Conservation (phyloP, 2,113 vertebrate genomes). For the Nicator chloris region DNA sequence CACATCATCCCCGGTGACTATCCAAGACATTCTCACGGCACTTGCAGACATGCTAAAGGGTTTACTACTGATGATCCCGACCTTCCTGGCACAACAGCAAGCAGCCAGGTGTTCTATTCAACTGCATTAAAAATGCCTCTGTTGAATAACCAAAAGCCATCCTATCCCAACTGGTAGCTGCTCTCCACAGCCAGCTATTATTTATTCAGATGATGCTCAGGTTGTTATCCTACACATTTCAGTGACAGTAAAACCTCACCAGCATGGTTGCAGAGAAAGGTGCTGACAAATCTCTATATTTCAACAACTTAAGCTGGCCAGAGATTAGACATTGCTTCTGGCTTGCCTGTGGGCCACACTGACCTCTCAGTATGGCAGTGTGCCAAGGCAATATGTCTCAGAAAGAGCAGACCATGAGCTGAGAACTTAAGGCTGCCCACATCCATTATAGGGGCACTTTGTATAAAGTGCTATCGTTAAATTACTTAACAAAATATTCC, state of each 20-base stretch:
- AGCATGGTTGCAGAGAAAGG: not conserved
- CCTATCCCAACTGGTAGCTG: not conserved
- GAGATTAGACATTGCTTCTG: not conserved
- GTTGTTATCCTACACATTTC: not conserved
- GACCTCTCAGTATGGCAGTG: not conserved
- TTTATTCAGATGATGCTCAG: rapidly evolving
- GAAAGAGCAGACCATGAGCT: not conserved
- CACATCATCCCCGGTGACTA: not conserved
- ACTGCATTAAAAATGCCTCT: not conserved
- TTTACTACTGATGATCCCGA: not conserved
- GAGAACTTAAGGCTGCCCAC: not conserved
- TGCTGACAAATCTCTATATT: not conserved
- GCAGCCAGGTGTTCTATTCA: not conserved
- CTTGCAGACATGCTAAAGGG: not conserved
- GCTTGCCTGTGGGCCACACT: not conserved
- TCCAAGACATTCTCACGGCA: not conserved
- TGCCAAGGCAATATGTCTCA: rapidly evolving
- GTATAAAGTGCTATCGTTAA: not conserved
- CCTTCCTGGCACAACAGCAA: not conserved
- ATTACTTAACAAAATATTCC: not conserved
- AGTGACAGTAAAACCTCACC: not conserved
- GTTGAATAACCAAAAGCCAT: not conserved
- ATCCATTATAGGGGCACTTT: not conserved
- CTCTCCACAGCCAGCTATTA: not conserved
- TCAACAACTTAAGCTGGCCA: not conserved